Base-by-base conservation (phyloP, 2,113 vertebrate genomes). In the Prochilodus magdalenae region DNA sequence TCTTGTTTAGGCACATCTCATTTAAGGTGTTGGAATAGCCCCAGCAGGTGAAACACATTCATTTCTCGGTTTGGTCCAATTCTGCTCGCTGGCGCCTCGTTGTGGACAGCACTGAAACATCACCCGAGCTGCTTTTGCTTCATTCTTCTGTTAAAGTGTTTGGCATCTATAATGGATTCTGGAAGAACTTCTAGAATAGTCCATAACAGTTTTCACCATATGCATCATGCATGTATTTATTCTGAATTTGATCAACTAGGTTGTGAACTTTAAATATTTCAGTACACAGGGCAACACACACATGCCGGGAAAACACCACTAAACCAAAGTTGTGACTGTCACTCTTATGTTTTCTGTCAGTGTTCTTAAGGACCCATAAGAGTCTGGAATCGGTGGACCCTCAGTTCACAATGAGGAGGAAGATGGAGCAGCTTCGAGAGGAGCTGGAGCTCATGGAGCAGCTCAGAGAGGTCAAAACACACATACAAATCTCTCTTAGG, bases 381-480 rank as follows among this genome's bases (percentile, higher is more conserved):
- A 96, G 95, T 87, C 88, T 97, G 92, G 96, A 98, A 88, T 94
- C 96, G 0, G 91, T 96, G 88, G 97, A 98, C 81, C 96, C 97
- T 67, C 97, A 97, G 81, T 98, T 98, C 91, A 98, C 97, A 70
- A 97, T 98, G 86, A 94, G 96, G 74, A 93, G 97, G 72, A 98
- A 96, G 90, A 98, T 99, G 97, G 97, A 99, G 73, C 97, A 99
- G 90, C 92, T 98, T 11, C 91, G 96, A 14, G 97, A 98, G 92
- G 97, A 98, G 30, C 89, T 94, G 90, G 92, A 93, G 86, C 90
- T 93, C 7, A 90, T 87, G 85, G 93, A 94, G 30, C 90, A 89
- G n/a, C 92, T 93, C 33, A 75, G 91, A 91, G 91, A 93, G 0
- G 93, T 93, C 78, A 86, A 27, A n/a, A 72, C 18, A 55, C 66